A percentile compares a stretch with the other conserved stretches of the same genome.
These are phyloP conservation scores for Masticophis lateralis DNA, from an alignment of 2,797 vertebrate species.

Conservation along the genomic window DNA sequence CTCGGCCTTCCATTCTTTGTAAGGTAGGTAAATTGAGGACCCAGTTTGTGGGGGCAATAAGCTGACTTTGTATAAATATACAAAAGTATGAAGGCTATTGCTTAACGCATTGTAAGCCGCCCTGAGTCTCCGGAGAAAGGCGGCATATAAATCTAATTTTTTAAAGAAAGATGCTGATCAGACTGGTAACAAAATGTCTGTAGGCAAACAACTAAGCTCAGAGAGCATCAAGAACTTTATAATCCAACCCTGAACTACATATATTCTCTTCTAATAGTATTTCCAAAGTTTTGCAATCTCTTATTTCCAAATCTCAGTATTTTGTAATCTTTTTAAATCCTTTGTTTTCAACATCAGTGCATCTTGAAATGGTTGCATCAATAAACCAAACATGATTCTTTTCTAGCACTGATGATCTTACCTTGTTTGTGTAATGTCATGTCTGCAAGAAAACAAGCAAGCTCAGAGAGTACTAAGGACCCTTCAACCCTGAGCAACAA, in stretches of 20 bases:
- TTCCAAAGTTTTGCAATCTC: not conserved
- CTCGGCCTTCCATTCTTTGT: too few relatives aligned
- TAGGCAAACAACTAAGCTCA: not conserved
- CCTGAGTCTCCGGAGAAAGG: too few relatives aligned
- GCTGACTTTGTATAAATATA: too few relatives aligned
- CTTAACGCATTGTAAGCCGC: too few relatives aligned
- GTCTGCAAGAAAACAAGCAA: not conserved
- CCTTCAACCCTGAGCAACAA: not conserved
- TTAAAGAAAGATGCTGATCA: not conserved
- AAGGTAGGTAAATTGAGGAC: too few relatives aligned
- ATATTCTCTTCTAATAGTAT: not conserved
- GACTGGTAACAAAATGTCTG: not conserved
- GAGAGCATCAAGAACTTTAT: not conserved
- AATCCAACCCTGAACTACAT: not conserved
- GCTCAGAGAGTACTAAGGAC: not conserved
- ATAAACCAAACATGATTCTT: not conserved
- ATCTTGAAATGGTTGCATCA: not conserved
- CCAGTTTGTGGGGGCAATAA: too few relatives aligned
- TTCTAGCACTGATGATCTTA: not conserved
- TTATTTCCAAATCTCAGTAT: not conserved
- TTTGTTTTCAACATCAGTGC: not conserved
- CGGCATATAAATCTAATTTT: too few relatives aligned
- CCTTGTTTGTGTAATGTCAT: not conserved
- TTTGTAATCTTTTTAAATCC: not conserved
- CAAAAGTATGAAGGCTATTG: too few relatives aligned